Evolutionary conservation across 2,888 invertebrate species (phyloP), one percentile per base, ranked within the genome.

Genomic region (Pseudococcus jackbeardsleyi): DNA sequence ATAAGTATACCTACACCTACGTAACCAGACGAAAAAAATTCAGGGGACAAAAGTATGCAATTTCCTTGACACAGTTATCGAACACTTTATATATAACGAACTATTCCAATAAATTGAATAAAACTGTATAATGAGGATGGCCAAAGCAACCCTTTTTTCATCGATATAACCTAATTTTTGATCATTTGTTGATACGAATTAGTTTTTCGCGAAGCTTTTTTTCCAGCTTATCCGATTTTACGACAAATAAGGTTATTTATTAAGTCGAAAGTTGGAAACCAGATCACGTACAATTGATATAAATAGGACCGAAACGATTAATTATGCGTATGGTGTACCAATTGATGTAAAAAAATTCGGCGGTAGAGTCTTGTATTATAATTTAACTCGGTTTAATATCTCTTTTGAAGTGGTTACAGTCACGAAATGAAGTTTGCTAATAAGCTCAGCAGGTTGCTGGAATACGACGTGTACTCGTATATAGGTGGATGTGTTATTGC

Each of bases 351-450:
- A 72, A 72, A 72, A 26, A 26, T 12, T 72, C 1, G 33, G 6
- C 12, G 15, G 33, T 12, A 15, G 33, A 72, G 33, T 72, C 33
- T 26, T 11, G 17, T 22, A 72, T 15, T 26, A 79, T 79, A 42
- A 79, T 79, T 79, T 46, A 79, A 79, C 79, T 19, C 39, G 39
- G 42, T 79, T 72, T 79, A 79, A 79, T 79, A 79, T 79, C 79
- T 79, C 42, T 79, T 79, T 79, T 42, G 42, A 26, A n/a, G 42
- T 17, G 79, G 42, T 42, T 39, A n/a, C 17, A 42, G 79, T 79
- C 79, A 79, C 79, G 79, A 79, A 79, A 79, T 46, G 42, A 79
- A 79, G 79, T 79, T 79, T 79, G 26, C 79, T 79, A 79, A 79
- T 79, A 79, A 79, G 79, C 79, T 79, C 42, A 42, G 39, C 79